Evolutionary conservation across 2,113 vertebrate genomes (phyloP).

Genomic region (Chloropsis cyanopogon): DNA sequence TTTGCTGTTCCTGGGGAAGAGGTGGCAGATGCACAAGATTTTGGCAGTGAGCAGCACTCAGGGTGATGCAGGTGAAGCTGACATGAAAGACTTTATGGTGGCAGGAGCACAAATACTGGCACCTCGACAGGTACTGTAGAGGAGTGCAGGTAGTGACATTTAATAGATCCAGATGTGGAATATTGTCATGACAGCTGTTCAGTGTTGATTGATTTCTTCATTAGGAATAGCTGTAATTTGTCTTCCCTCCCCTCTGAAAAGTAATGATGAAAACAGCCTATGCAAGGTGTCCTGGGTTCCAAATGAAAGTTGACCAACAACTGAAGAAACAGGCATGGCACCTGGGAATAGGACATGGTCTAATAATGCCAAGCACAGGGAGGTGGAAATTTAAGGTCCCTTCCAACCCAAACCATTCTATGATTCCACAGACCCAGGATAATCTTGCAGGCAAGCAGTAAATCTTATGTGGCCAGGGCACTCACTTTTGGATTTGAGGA

Average conservation of each 20-base stretch:
- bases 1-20: neutral
- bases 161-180: neutral
- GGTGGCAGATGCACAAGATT: neutral
- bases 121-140: neutral
- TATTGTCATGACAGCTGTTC: neutral
- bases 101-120: neutral
- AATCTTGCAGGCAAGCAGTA: neutral
- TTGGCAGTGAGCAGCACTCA: neutral
- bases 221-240: neutral
- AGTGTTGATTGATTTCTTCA: neutral
- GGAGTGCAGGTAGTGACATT: neutral
- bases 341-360: neutral
- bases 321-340: neutral
- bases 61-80: neutral
- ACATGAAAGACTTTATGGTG: neutral
- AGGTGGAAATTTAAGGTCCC: neutral
- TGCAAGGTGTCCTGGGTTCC: neutral
- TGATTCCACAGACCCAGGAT: neutral
- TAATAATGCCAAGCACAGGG: neutral
- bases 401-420: neutral
- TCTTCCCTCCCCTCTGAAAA: neutral
- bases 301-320: neutral
- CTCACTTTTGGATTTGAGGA: neutral
- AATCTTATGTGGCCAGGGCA: neutral
- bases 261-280: neutral